Percentiles rank a stretch among this genome's conserved stretches.
These are phyloP conservation scores for Pomacea canaliculata DNA, from an alignment of 2,888 invertebrate genomes.

Conservation along the genomic window DNA sequence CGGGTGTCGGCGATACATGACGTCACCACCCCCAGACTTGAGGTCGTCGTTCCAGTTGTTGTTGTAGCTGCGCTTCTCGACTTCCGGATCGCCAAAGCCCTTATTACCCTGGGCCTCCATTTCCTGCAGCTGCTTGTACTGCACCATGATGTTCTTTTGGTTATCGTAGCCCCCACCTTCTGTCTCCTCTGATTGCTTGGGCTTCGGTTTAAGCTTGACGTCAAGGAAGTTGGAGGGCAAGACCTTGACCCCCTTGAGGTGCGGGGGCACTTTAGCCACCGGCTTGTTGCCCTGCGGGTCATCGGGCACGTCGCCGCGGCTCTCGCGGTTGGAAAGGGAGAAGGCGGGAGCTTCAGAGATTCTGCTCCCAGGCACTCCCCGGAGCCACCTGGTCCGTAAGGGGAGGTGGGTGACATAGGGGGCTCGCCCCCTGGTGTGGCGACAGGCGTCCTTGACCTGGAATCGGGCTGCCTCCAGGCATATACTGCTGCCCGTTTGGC, in stretches of 20 bases:
- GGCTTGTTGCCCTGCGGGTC: constrained; percentile 40
- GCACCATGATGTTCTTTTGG: constrained; percentile 29
- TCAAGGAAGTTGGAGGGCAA: constrained; percentile 48
- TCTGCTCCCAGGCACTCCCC: constrained; percentile 16
- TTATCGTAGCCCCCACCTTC: constrained; percentile 34
- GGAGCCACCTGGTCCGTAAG: constrained; percentile 26
- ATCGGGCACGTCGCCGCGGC: constrained; percentile 34
- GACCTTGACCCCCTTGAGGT: constrained; percentile 55
- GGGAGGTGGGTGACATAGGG: constrained; percentile 28
- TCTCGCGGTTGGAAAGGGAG: constrained; percentile 59
- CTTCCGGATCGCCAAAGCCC: constrained; percentile 14
- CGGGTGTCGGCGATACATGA: background rate
- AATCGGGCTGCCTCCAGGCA: background rate
- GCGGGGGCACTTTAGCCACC: constrained; percentile 62
- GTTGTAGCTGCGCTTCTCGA: constrained; percentile 25
- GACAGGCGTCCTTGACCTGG: constrained; percentile 24
- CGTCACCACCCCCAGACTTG: background rate
- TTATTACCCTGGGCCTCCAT: constrained; percentile 21
- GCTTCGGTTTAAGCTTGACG: constrained; percentile 37
- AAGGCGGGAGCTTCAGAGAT: constrained; percentile 37
- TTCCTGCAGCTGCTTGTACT: constrained; percentile 28
- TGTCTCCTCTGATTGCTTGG: constrained; percentile 23
- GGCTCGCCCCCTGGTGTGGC: constrained; percentile 29
- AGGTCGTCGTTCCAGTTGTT: constrained; percentile 25
- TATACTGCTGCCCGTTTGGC: background rate